Conservation (phyloP, 1,140 invertebrate genomes). For the Drosophila lowei region DNA sequence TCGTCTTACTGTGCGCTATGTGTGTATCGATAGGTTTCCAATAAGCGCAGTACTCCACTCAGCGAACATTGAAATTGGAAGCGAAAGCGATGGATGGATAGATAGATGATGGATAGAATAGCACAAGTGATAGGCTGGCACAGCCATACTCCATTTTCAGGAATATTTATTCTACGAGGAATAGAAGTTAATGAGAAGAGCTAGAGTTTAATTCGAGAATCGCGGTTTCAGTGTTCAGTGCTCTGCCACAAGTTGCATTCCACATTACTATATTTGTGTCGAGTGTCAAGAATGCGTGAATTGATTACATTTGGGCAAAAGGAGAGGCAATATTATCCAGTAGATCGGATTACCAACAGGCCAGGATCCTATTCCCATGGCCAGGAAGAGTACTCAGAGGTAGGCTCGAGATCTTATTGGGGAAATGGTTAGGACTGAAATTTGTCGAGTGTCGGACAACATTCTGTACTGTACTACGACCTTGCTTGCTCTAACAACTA, state of each 20-base stretch:
- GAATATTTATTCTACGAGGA: too few relatives aligned
- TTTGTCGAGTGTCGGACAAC: too few relatives aligned
- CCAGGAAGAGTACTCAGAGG: neutral
- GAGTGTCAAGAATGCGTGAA: slow-evolving; percentile 43
- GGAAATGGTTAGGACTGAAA: too few relatives aligned
- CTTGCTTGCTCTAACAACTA: slow-evolving; percentile 46
- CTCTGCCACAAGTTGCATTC: neutral
- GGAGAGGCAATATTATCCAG: slow-evolving; percentile 38
- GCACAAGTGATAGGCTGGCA: neutral
- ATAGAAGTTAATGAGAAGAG: too few relatives aligned
- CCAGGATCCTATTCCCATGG: neutral
- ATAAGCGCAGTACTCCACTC: neutral
- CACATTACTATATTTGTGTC: slow-evolving; percentile 20
- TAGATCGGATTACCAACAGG: slow-evolving; percentile 47
- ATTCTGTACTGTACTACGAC: slow-evolving; percentile 11
- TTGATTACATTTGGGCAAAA: slow-evolving; percentile 63
- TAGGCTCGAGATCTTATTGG: neutral
- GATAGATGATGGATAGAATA: too few relatives aligned
- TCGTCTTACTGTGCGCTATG: neutral
- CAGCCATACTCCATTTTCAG: neutral
- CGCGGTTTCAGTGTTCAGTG: neutral
- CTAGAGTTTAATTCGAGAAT: neutral
- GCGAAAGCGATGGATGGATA: neutral
- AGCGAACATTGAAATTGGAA: slow-evolving; percentile 2
- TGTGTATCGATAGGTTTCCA: slow-evolving; percentile 12